Base-by-base conservation (phyloP, 2,113 vertebrate species). In the Clinocottus analis region DNA sequence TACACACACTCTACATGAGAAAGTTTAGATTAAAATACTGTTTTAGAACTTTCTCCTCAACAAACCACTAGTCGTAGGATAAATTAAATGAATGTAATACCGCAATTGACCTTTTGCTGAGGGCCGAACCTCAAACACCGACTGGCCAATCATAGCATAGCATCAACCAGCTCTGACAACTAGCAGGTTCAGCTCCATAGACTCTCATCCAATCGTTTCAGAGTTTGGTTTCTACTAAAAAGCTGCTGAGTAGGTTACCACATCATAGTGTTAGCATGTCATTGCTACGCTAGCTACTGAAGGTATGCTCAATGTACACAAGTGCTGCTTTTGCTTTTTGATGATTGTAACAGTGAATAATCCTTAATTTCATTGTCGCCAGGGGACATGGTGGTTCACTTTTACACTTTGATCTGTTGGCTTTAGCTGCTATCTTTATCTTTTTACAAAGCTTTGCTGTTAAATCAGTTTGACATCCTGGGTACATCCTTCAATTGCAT, bases 21-120 rank as follows among this genome's bases (percentile, higher is more conserved):
- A 58, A 1, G 51, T 33, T 60, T 62, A 10, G 35, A 35, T 64
- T 65, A 11, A 51, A 47, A 49, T 27, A 6, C 16, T 10, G 23
- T 5, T 10, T 53, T 7, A 61, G 9, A 55, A 14, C 12, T 29
- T 33, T 25, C 23, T 47, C 16, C 8, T 19, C 21, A 45, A 35
- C 21, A 8, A 31, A 35, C n/a, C 21, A 12, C 27, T 51, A 3
- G 16, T 53, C 7, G 45, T 19, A 70, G 39, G 64, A 21, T 53
- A 31, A 61, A 79, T 68, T 8, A 53, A 49, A 43, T 69, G 13
- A 62, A 72, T 76, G 60, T 37, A n/a, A 72, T 2, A 60, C 27
- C 27, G 35, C 67, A 43, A 29, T 31, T 58, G 55, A 58, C 19
- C 19, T 16, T 49, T 49, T 55, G 23, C 7, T 51, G 21, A 11